Base-by-base conservation (phyloP, 2,888 invertebrate species). In the Oscheius myriophilus region DNA sequence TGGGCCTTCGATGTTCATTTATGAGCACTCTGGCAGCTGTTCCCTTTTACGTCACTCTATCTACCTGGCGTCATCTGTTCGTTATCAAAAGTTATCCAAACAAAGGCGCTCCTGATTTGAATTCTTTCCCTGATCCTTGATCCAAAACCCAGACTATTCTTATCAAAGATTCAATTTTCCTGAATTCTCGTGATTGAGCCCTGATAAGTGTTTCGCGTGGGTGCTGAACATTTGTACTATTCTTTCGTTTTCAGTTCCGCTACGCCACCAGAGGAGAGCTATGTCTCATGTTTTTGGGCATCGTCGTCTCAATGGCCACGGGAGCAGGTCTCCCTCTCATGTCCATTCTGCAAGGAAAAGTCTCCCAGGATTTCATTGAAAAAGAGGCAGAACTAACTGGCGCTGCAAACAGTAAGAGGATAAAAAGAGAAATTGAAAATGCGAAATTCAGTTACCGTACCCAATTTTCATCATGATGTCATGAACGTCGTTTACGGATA, bases 241-340 rank as follows among this genome's bases (percentile, higher is more conserved):
- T 54, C 39, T 26, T 23, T 26, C 53, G 18, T 25, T 77, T 79
- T 58, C 72, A 82, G 80, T 82, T 74, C 61, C 81, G 82, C 16
- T 81, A 81, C 67, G 70, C 79, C 21, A 80, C 72, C 12, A 23
- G 41, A 3, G 43, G 63, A 42, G 82, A 82, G 58, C 63, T 70
- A 46, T 52, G 74, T 23, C 64, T 82, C 33, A 58, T 82, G n/a
- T 14, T 81, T 1, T 14, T 75, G 11, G 80, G 80, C 14, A 69
- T 75, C 16, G 11, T 71, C 3, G 73, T 75, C 12, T 73, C 82
- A 1, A 33, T 78, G 9, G 66, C 71, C 11, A 79, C 80, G 1
- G 82, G 82, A 25, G 78, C 77, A 2, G 79, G 81, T 54, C 66
- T 73, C 23, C 82, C 82, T 4, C 42, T 81, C 45, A 75, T 82